Base-by-base conservation (phyloP, 2,888 invertebrate species). In the Tipula confusa region DNA sequence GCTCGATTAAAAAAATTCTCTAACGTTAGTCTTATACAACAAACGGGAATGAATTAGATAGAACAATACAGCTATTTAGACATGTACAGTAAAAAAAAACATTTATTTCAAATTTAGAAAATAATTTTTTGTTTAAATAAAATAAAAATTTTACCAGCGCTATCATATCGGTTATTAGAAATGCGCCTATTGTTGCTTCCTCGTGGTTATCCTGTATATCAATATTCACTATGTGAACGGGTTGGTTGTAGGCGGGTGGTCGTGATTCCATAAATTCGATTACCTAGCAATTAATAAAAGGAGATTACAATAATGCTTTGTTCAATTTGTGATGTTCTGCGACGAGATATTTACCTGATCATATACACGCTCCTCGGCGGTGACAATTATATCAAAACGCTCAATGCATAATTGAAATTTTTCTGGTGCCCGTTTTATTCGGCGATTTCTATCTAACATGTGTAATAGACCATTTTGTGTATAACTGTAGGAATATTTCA, bases 131-230 rank as follows among this genome's bases (percentile, higher is more conserved):
- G 29, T 31, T 80, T 29, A 80, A 64, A 18, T 64, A 29, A 29
- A 80, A 28, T 4, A 29, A 79, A 29, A 29, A 4, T n/a, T 29
- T 89, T 91, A 96, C 95, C 94, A 96, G 94, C 84, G 94, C 93
- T 86, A 98, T 96, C 91, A 99, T 93, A 90, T 99, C 98, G 90
- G 97, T 97, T 86, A 99, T 98, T 86, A 98, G 92, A 91, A 99
- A 98, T 38, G 99, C 99, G 85, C 99, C 99, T 87, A 99, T 95
- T 2, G 99, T 97, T 0, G 99, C 99, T 90, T 99, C 99, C 89
- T 99, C 99, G 86, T 99, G 98, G 90, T 99, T 99, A 91, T 99
- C 99, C 89, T 97, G 98, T 87, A 99, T 98, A 88, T 99, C 99
- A 86, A 99, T 95, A 89, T 99, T 99, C 84, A 99, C 95, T 79